Evolutionary conservation across 2,113 vertebrate species (phyloP), one percentile per base, ranked within the genome.

Genomic region (Vidua macroura): DNA sequence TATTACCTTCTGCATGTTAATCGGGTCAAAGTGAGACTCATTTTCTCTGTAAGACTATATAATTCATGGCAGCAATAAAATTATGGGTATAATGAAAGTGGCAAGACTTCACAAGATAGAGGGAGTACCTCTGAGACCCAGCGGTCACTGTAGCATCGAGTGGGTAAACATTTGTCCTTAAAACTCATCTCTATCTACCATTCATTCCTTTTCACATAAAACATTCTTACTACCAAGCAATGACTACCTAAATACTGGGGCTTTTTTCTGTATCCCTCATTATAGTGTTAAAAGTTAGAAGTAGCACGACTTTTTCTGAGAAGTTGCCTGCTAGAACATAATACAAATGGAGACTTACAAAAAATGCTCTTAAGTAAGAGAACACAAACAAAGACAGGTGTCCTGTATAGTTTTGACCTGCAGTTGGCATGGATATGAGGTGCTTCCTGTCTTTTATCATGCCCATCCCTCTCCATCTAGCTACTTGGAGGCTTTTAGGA

Each of bases 391-490:
- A 91, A 68, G 8, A 37, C 14, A 87, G 79, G 28, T 53, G 39
- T 64, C 31, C 56, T 87, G 28, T 82, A 41, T 69, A 60, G 39
- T 90, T 83, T 87, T 70, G 64, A 92, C 78, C 60, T 89, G 48
- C 25, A 82, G 27, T 60, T 92, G 72, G 33, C 76, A 86, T 35
- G 0, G 0, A 56, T 88, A 35, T 88, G 49, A 92, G 49, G 43
- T 70, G 19, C 27, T 68, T 89, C 20, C 19, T n/a, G 4, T 58
- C 52, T 83, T 92, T 86, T 93, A 58, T 74, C 9, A 1, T 52
- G 35, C 24, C 41, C 74, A 82, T 93, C 28, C 39, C 46, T 83
- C 60, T 79, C 87, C 88, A 96, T 91, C 92, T 96, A 93, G 30
- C 58, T 89, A 6, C 20, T 73, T 94, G 77, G 49, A 88, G 49